These are phyloP conservation scores for Acholoe squamosa DNA, from an alignment of 2,888 invertebrate species.

Conservation along the genomic window DNA sequence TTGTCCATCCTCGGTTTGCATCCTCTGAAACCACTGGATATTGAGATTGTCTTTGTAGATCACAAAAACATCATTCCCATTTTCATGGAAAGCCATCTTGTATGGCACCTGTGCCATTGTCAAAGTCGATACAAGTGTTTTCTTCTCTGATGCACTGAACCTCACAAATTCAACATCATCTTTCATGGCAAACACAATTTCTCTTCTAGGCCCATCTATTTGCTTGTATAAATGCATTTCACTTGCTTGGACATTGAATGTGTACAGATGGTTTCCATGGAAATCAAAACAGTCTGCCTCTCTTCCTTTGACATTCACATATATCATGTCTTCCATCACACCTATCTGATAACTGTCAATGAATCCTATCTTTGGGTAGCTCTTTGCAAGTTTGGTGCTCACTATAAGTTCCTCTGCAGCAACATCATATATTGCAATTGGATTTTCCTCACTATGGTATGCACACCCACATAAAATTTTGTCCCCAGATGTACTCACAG, in stretches of 20 bases:
- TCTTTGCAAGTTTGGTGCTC: slow-evolving; percentile 70
- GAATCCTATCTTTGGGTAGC: slow-evolving; percentile 72
- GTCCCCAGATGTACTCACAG: slow-evolving; percentile 67
- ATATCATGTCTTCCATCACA: slow-evolving; percentile 15
- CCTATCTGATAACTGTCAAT: slow-evolving; percentile 71
- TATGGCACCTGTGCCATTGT: neutral
- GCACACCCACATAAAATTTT: slow-evolving; percentile 71
- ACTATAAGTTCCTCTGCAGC: slow-evolving; percentile 69
- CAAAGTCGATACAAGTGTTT: neutral
- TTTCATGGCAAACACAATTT: neutral
- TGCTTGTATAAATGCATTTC: slow-evolving; percentile 38
- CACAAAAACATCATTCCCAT: slow-evolving; percentile 35
- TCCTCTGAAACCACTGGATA: neutral
- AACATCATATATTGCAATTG: slow-evolving; percentile 72
- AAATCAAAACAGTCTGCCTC: slow-evolving; percentile 51
- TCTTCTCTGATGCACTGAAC: neutral
- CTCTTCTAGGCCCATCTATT: neutral
- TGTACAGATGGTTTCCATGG: slow-evolving; percentile 48
- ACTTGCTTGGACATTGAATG: slow-evolving; percentile 5
- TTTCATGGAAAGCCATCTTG: slow-evolving; percentile 14
- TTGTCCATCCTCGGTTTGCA: neutral
- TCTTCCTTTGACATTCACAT: slow-evolving; percentile 67
- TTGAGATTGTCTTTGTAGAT: neutral
- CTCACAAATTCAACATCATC: slow-evolving; percentile 1
- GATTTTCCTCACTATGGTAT: slow-evolving; percentile 72